Conservation (phyloP, 2,888 invertebrate genomes). For the Macrophya alboannulata region DNA sequence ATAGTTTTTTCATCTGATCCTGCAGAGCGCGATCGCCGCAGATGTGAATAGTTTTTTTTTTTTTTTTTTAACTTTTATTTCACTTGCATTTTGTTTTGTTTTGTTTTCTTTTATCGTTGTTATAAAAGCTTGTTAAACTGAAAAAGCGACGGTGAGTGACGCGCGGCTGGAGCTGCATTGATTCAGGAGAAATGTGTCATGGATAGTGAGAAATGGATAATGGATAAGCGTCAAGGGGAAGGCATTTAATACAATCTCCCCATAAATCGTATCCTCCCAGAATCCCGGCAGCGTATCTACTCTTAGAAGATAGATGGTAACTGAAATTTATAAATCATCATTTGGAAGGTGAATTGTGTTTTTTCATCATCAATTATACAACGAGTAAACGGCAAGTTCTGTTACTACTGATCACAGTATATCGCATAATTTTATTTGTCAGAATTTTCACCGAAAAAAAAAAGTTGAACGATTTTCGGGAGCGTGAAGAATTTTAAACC, state of each 20-base stretch:
- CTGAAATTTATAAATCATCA: slow-evolving; percentile 29
- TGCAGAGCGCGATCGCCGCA: neutral
- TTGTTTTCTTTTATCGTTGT: neutral
- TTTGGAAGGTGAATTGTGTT: slow-evolving; percentile 9
- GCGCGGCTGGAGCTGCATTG: slow-evolving; percentile 17
- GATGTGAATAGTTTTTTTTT: neutral
- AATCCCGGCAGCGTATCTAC: slow-evolving; percentile 29
- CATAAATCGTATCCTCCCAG: slow-evolving; percentile 39
- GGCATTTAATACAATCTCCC: slow-evolving; percentile 45
- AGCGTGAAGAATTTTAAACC: neutral
- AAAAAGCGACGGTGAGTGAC: slow-evolving; percentile 23
- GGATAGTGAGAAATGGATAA: slow-evolving; percentile 46
- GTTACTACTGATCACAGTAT: neutral
- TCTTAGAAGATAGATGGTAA: slow-evolving; percentile 19
- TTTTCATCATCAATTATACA: slow-evolving; percentile 8
- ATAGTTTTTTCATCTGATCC: neutral
- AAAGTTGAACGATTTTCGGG: neutral
- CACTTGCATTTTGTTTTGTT: too few relatives aligned
- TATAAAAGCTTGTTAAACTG: slow-evolving; percentile 33
- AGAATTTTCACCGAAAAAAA: neutral
- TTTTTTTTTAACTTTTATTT: neutral
- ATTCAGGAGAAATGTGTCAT: slow-evolving; percentile 39
- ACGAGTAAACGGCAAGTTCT: neutral
- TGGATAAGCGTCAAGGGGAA: slow-evolving; percentile 40
- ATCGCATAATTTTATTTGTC: neutral